These are phyloP conservation scores for Orgyia antiqua DNA, from an alignment of 2,888 invertebrate species.

Conservation along the genomic window DNA sequence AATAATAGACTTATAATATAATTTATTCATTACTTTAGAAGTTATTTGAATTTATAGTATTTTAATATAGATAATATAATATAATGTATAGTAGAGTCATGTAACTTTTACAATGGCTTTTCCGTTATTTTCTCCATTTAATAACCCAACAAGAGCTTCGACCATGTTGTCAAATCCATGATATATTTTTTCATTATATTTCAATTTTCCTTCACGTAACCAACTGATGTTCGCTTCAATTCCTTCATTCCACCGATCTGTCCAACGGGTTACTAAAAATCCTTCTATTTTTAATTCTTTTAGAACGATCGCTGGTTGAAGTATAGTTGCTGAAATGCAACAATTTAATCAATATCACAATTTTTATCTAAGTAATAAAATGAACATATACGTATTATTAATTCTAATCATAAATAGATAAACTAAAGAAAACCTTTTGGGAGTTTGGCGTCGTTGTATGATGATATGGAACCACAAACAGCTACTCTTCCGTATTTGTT, in stretches of 20 bases:
- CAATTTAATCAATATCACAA: no score
- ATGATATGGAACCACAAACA: slow-evolving; percentile 84
- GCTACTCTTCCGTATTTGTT: slow-evolving; percentile 81
- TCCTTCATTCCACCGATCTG: slow-evolving; percentile 79
- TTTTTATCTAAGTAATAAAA: not conserved
- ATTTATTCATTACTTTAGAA: no score
- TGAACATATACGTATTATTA: no score
- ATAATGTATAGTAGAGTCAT: slow-evolving; percentile 39
- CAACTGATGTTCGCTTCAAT: slow-evolving; percentile 80
- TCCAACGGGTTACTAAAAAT: slow-evolving; percentile 78
- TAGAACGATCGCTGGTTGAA: slow-evolving; percentile 79
- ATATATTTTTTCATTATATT: slow-evolving; percentile 82
- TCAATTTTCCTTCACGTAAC: slow-evolving; percentile 83
- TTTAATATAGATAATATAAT: no score
- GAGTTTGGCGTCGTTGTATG: slow-evolving; percentile 74
- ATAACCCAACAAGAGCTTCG: slow-evolving; percentile 81
- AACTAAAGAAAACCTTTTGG: slow-evolving; percentile 54
- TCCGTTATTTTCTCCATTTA: slow-evolving; percentile 82
- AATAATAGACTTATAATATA: no score
- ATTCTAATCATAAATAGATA: no score
- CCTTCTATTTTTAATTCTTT: slow-evolving; percentile 84
- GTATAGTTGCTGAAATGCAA: slow-evolving; percentile 52
- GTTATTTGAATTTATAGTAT: no score
- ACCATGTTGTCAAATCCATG: slow-evolving; percentile 87
- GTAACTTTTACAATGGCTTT: slow-evolving; percentile 82